These are phyloP conservation scores for Indri indri DNA, from an alignment of 2,113 vertebrate genomes.

Conservation along the genomic window DNA sequence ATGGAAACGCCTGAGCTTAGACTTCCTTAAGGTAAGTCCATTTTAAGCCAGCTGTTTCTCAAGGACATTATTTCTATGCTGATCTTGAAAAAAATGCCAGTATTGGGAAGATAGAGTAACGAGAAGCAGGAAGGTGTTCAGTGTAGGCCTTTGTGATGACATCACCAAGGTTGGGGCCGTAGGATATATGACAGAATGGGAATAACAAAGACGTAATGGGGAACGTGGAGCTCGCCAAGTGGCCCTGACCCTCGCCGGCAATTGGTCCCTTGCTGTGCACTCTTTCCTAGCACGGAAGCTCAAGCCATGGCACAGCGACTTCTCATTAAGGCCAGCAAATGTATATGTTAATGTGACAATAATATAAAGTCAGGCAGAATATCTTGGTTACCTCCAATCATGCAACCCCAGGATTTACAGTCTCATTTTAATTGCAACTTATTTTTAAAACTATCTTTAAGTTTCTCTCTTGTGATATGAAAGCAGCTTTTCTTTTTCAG, in stretches of 20 bases:
- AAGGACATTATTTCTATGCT: rapidly evolving
- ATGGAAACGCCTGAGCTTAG: conserved; percentile 10
- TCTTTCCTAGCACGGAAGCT: not conserved
- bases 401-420: not conserved
- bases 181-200: not conserved
- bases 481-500: not conserved
- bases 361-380: not conserved
- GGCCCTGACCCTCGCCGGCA: not conserved
- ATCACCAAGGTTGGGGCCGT: not conserved
- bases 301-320: not conserved
- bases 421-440: not conserved
- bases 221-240: not conserved
- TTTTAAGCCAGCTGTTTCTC: not conserved
- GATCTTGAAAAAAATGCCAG: not conserved
- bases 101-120: not conserved
- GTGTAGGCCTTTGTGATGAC: not conserved
- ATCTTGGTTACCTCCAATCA: not conserved
- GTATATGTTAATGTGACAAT: too few species aligned
- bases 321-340: not conserved
- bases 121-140: not conserved
- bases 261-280: not conserved
- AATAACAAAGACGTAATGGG: not conserved
- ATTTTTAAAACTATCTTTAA: not conserved
- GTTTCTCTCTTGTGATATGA: not conserved
- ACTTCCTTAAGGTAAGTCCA: conserved; percentile 77